A percentile compares a stretch with the other conserved stretches of the same genome.
phyloP scores from a whole-genome alignment of 2,797 vertebrate species.

The Allobates femoralis region DNA sequence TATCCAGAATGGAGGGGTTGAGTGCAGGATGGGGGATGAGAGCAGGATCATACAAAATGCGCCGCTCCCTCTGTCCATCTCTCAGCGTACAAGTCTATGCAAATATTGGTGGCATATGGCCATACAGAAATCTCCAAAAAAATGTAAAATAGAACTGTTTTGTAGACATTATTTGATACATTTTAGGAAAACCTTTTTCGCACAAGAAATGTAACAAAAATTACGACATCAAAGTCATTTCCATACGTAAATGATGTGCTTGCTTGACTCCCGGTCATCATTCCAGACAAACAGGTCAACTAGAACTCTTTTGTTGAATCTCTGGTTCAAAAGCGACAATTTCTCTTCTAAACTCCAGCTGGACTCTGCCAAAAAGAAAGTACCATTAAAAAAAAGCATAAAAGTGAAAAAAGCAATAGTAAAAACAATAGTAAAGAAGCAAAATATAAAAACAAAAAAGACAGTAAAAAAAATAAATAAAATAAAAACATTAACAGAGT shows the following conservation, averaged over 20 bases:
- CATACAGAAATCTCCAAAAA: too few species aligned
- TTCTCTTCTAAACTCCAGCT: conserved; percentile 89
- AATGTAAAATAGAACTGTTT: too few species aligned
- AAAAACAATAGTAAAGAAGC: neutral
- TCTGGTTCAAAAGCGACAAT: conserved; percentile 83
- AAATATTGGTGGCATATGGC: too few species aligned
- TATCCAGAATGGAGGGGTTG: too few species aligned
- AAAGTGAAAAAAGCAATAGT: neutral
- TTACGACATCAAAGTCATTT: neutral
- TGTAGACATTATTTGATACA: too few species aligned
- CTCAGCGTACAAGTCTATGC: too few species aligned
- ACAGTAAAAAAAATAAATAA: neutral
- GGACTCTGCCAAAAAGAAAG: conserved; percentile 73
- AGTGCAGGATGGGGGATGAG: too few species aligned
- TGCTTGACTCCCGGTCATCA: conserved; percentile 89
- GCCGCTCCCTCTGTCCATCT: too few species aligned
- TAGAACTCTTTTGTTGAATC: conserved; percentile 88
- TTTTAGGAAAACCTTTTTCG: neutral
- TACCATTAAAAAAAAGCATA: neutral
- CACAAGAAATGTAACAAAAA: neutral
- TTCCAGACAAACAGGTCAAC: conserved; percentile 95
- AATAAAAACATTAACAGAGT: neutral
- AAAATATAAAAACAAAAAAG: neutral
- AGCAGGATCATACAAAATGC: too few species aligned
- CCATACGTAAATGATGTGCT: conserved; percentile 90